These are phyloP conservation scores for Diploptera punctata DNA, from an alignment of 2,888 invertebrate genomes.

Conservation along the genomic window DNA sequence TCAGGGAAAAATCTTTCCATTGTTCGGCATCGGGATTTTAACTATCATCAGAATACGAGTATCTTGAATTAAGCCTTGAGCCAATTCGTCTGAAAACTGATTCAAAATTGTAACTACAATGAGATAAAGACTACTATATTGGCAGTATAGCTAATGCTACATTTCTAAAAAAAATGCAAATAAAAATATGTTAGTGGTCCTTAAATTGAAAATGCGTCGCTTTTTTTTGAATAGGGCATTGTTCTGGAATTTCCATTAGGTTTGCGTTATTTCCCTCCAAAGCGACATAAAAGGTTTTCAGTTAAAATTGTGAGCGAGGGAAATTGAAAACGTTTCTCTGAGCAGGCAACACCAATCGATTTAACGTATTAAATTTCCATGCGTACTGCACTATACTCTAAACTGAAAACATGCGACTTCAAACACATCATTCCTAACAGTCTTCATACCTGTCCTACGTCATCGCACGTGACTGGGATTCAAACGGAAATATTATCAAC, in stretches of 20 bases:
- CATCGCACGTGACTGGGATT: too few species aligned
- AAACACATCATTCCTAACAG: not conserved
- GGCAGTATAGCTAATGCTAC: too few species aligned
- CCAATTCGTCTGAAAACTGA: too few species aligned
- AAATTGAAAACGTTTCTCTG: conserved; percentile 24
- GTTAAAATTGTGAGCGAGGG: conserved; percentile 23
- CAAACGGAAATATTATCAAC: too few species aligned
- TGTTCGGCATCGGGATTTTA: too few species aligned
- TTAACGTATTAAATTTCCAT: conserved; percentile 27
- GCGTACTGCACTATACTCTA: conserved; percentile 1
- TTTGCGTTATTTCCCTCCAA: conserved; percentile 11
- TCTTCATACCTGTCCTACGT: too few species aligned
- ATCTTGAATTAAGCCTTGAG: too few species aligned
- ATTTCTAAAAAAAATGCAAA: too few species aligned
- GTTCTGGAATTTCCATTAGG: conserved; percentile 19
- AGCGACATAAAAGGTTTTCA: conserved; percentile 15
- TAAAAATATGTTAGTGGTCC: not conserved
- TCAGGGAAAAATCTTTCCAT: too few species aligned
- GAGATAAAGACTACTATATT: too few species aligned
- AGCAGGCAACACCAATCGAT: conserved; percentile 8
- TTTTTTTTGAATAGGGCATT: not conserved
- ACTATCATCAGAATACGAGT: too few species aligned
- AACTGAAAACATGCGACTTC: not conserved
- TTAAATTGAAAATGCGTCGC: not conserved
- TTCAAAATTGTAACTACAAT: too few species aligned